Conservation (phyloP, 2,888 invertebrate genomes). For the Orgyia antiqua region DNA sequence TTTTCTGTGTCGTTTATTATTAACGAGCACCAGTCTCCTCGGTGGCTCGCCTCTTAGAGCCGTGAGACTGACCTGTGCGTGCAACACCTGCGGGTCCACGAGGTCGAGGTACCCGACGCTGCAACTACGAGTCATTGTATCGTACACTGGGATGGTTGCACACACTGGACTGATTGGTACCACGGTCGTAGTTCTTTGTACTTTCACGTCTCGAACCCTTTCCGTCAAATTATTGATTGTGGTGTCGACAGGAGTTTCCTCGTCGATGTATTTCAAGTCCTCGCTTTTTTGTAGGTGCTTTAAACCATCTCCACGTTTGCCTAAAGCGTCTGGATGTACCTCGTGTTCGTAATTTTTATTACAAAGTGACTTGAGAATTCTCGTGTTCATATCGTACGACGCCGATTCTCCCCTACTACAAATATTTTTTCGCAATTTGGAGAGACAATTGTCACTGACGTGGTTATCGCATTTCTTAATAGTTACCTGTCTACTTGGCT, state of each 20-base stretch:
- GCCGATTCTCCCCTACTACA: conserved; percentile 58
- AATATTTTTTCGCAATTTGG: conserved; percentile 67
- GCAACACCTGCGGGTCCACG: conserved; percentile 86
- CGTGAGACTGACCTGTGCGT: conserved; percentile 84
- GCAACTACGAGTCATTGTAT: conserved; percentile 89
- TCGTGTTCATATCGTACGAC: conserved; percentile 61
- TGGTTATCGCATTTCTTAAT: conserved; percentile 72
- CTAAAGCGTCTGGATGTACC: conserved; percentile 55
- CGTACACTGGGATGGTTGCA: conserved; percentile 61
- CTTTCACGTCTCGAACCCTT: conserved; percentile 39
- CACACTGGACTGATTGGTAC: conserved; percentile 82
- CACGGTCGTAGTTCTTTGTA: conserved; percentile 77
- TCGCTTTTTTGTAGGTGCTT: conserved; percentile 69
- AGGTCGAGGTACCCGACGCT: conserved; percentile 93
- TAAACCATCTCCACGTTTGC: conserved; percentile 42
- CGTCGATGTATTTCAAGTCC: conserved; percentile 85
- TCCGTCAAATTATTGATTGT: conserved; percentile 32
- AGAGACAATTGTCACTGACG: conserved; percentile 62
- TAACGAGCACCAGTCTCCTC: conserved; percentile 86
- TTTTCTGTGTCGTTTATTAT: conserved; percentile 55
- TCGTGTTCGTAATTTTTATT: conserved; percentile 62
- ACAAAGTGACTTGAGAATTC: conserved; percentile 64
- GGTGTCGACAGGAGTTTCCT: conserved; percentile 69
- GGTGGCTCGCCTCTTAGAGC: conserved; percentile 87
- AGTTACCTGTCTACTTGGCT: conserved; percentile 70